These are phyloP conservation scores for Gastrophryne carolinensis DNA, from an alignment of 2,797 vertebrate species.

Conservation along the genomic window DNA sequence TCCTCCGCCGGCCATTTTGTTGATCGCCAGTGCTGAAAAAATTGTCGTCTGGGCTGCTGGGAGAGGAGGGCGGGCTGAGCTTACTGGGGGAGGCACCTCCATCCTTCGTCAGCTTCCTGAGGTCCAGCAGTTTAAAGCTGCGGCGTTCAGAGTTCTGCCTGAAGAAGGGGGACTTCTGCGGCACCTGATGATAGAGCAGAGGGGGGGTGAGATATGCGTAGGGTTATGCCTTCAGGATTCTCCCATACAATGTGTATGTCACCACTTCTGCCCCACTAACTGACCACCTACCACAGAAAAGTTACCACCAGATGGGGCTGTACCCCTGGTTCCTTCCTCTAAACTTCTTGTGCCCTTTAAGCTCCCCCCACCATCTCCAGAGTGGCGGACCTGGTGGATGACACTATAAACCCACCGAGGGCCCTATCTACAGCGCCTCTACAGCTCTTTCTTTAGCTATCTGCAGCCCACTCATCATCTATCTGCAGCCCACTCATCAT, in stretches of 20 bases:
- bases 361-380: background rate
- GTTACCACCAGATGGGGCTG: background rate
- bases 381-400: too few relatives aligned
- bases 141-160: slow-evolving; percentile 87
- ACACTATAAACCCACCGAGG: too few relatives aligned
- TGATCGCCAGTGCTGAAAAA: slow-evolving; percentile 88
- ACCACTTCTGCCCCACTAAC: too few relatives aligned
- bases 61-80: slow-evolving; percentile 91
- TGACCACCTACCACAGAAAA: too few relatives aligned
- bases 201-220: background rate
- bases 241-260: too few relatives aligned
- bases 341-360: too few relatives aligned
- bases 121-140: slow-evolving; percentile 88
- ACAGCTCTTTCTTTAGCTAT: too few relatives aligned
- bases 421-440: too few relatives aligned
- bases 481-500: too few relatives aligned
- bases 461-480: too few relatives aligned
- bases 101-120: slow-evolving; percentile 85
- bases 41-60: slow-evolving; percentile 95
- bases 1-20: slow-evolving; percentile 85
- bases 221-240: too few relatives aligned
- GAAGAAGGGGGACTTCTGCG: slow-evolving; percentile 79
- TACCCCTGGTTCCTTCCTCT: too few relatives aligned
- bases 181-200: slow-evolving; percentile 54
- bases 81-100: slow-evolving; percentile 82